These are phyloP conservation scores for Axinella damicornis DNA, from an alignment of 37 sponge, comb jelly and placozoan species.

Conservation along the genomic window DNA sequence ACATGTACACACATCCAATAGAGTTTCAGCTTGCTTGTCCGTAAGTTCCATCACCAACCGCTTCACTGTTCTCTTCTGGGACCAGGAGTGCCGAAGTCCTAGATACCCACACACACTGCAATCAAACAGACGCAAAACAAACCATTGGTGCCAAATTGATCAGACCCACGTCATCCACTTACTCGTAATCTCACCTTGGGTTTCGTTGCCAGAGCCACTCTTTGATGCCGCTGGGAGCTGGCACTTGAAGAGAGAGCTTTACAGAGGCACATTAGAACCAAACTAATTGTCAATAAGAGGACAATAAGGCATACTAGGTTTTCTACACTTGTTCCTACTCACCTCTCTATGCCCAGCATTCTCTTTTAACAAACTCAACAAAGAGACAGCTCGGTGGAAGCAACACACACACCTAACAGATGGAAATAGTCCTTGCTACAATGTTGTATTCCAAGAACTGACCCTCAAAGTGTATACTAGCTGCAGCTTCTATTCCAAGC, in stretches of 20 bases:
- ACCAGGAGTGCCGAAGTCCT: neutral
- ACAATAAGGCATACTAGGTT: no score
- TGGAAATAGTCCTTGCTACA: no score
- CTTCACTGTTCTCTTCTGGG: neutral
- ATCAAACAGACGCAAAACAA: neutral
- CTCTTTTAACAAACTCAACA: neutral
- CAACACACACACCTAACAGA: no score
- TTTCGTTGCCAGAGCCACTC: constrained; percentile 6
- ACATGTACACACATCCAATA: constrained; percentile 1
- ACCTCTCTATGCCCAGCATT: neutral
- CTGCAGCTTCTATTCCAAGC: no score
- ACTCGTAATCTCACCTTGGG: neutral
- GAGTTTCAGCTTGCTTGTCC: neutral
- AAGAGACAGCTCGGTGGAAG: neutral
- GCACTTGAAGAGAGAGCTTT: neutral
- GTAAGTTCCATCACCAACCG: neutral
- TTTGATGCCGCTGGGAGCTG: constrained; percentile 1
- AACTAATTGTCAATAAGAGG: no score
- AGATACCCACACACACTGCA: constrained; percentile 8
- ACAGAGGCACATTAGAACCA: neutral
- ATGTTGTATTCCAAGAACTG: no score
- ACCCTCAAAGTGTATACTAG: no score
- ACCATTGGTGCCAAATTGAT: no score
- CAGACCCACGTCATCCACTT: no score
- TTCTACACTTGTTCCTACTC: no score